A percentile compares a stretch with the other conserved stretches of the same genome.
These are phyloP conservation scores for Cyrtonyx montezumae DNA, from an alignment of 2,113 vertebrate genomes.

Conservation along the genomic window DNA sequence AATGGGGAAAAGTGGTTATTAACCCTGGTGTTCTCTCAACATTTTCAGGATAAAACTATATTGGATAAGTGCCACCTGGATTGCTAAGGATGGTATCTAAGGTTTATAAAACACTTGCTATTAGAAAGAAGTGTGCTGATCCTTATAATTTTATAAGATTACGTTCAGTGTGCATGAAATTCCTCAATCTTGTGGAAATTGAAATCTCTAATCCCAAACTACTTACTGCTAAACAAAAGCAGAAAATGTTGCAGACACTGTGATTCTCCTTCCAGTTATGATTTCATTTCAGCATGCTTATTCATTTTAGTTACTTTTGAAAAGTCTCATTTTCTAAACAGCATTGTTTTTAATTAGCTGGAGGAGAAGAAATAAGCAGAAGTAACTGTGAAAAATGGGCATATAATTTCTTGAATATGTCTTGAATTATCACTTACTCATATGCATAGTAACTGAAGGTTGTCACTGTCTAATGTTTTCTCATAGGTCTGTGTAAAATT, in stretches of 20 bases:
- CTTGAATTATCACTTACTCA: neutral
- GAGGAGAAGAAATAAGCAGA: neutral
- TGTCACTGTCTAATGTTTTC: neutral
- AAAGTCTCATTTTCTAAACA: neutral
- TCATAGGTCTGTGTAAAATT: slow-evolving; percentile 9
- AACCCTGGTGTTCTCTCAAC: slow-evolving; percentile 51
- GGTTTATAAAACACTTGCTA: slow-evolving; percentile 42
- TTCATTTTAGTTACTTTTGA: neutral
- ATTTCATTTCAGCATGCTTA: neutral
- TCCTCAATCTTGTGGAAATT: neutral
- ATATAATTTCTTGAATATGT: neutral
- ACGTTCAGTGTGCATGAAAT: slow-evolving; percentile 12
- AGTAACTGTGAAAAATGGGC: neutral
- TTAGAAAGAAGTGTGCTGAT: neutral
- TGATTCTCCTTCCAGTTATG: neutral
- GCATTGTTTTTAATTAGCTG: neutral
- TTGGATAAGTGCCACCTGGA: slow-evolving; percentile 45
- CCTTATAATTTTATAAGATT: neutral
- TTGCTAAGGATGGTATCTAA: slow-evolving; percentile 9
- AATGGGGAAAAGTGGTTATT: slow-evolving; percentile 56
- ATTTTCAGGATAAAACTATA: slow-evolving; percentile 59
- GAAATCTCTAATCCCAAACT: slow-evolving; percentile 11
- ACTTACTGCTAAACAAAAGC: slow-evolving; percentile 7
- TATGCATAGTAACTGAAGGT: neutral
- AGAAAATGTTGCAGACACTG: neutral